These are phyloP conservation scores for Seira musarum DNA, from an alignment of 2,888 invertebrate species.

Conservation along the genomic window DNA sequence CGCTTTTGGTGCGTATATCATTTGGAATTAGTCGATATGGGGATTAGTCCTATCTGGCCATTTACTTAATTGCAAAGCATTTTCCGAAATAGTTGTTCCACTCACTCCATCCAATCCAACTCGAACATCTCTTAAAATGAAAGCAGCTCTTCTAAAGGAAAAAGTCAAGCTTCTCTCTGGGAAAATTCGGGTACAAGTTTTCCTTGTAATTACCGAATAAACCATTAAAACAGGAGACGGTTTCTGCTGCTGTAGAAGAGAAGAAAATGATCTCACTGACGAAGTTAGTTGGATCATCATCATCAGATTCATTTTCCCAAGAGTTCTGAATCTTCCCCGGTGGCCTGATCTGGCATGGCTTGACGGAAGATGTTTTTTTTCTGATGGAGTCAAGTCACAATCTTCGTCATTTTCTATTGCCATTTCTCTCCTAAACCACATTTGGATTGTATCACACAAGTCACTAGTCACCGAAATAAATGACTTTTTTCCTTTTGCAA, in stretches of 20 bases:
- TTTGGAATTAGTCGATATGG: conserved; percentile 69
- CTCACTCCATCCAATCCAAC: too few species aligned
- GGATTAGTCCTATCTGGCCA: conserved; percentile 68
- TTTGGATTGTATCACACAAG: background rate
- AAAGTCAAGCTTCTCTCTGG: too few species aligned
- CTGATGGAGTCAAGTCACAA: background rate
- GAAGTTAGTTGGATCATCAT: too few species aligned
- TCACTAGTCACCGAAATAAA: conserved; percentile 46
- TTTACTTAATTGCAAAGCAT: conserved; percentile 69
- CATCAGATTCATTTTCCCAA: conserved; percentile 44
- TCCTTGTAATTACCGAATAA: conserved; percentile 54
- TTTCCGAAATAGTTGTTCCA: too few species aligned
- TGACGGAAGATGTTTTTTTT: background rate
- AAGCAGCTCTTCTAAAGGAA: too few species aligned
- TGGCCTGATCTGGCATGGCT: conserved; percentile 17
- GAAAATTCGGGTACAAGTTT: background rate
- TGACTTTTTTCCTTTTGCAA: conserved; percentile 56
- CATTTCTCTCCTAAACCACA: background rate
- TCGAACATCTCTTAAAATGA: too few species aligned
- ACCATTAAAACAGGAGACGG: conserved; percentile 47
- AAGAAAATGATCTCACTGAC: too few species aligned
- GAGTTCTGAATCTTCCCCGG: conserved; percentile 52
- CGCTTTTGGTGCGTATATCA: conserved; percentile 63
- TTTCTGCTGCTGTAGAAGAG: too few species aligned
- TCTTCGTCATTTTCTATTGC: background rate